A percentile compares a stretch with the other conserved stretches of the same genome.
Evolutionary conservation across 2,113 vertebrate genomes (phyloP).

Genomic region (Anolis sagrei): DNA sequence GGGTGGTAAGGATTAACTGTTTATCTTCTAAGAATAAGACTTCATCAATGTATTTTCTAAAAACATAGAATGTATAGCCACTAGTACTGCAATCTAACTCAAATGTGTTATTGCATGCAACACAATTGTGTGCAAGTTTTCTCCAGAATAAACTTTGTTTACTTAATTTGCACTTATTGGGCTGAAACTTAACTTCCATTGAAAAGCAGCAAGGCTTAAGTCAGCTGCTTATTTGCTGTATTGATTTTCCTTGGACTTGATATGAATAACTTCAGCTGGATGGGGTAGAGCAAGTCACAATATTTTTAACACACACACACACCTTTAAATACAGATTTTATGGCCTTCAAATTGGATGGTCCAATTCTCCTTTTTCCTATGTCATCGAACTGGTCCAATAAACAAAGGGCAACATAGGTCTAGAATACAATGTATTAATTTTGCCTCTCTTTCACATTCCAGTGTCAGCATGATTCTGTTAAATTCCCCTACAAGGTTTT

Average conservation of each 20-base stretch:
- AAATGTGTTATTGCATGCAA: neutral
- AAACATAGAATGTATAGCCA: no score
- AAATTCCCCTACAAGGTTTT: neutral
- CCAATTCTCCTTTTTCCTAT: no score
- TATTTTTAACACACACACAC: no score
- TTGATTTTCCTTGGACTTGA: neutral
- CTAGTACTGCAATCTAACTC: neutral
- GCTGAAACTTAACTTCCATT: neutral
- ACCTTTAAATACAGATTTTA: no score
- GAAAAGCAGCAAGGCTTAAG: neutral
- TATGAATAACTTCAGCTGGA: neutral
- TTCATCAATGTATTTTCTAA: neutral
- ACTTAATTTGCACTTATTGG: neutral
- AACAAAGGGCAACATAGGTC: no score
- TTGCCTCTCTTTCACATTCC: slow-evolving; percentile 46
- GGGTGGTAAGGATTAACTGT: neutral
- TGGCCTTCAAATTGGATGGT: no score
- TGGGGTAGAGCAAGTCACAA: no score
- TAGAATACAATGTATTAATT: slow-evolving; percentile 45
- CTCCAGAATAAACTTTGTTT: neutral
- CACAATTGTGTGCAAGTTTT: neutral
- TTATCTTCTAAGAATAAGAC: neutral
- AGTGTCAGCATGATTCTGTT: slow-evolving; percentile 41
- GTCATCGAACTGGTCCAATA: no score
- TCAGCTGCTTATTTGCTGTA: neutral